phyloP scores from a whole-genome alignment of 2,888 invertebrate genomes.

The Xestia sexstrigata region DNA sequence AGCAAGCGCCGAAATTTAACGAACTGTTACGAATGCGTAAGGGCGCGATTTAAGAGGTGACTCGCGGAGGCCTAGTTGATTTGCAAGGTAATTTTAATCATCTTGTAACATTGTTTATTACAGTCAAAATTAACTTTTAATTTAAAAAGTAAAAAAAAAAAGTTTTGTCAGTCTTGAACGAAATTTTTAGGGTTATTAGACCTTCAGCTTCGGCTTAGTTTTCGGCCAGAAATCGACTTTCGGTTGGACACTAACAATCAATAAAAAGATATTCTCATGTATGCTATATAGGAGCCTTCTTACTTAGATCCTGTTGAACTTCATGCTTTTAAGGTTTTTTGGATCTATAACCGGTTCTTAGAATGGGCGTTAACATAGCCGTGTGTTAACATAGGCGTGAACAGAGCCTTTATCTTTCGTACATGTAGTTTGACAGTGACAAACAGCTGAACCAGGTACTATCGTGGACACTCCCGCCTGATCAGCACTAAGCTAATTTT shows the following conservation, averaged over 20 bases:
- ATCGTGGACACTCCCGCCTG: too few species aligned
- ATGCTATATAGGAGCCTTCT: background rate
- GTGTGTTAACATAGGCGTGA: too few species aligned
- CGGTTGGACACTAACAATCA: background rate
- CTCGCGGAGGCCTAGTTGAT: background rate
- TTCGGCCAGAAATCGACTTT: background rate
- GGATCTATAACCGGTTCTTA: background rate
- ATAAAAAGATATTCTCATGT: background rate
- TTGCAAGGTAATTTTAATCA: background rate
- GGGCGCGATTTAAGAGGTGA: background rate
- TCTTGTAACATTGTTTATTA: background rate
- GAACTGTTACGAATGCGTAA: background rate
- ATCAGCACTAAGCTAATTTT: too few species aligned
- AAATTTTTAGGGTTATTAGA: background rate
- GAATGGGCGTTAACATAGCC: background rate
- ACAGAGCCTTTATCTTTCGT: background rate
- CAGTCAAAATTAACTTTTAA: background rate
- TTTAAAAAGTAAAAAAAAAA: too few species aligned
- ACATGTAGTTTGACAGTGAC: background rate
- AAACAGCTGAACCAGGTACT: background rate
- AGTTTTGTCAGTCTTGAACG: background rate
- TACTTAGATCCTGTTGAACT: background rate
- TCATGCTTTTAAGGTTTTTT: background rate
- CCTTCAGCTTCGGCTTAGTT: background rate
- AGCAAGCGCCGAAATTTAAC: background rate